Base-by-base conservation (phyloP, 1,140 invertebrate genomes). In the Papilio dardanus region DNA sequence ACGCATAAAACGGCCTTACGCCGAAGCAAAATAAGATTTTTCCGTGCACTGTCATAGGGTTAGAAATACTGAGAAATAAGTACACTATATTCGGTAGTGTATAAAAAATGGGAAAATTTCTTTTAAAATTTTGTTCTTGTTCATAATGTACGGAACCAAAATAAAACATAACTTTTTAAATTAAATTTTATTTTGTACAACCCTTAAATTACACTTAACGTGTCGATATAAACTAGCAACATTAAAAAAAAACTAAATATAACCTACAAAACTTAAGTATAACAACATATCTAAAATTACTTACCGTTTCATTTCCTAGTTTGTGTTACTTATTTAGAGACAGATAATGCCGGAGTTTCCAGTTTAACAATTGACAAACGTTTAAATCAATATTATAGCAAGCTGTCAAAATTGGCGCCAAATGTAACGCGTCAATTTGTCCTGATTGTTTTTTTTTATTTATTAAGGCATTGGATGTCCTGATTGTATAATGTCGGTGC, bases 241-340 rank as follows among this genome's bases (percentile, higher is more conserved):
- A 73, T 35, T 54, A 58, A 21, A 33, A n/a, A 21, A 54, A 1
- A 35, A 46, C 71, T 73, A 73, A 73, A 73, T 16, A 58, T 73
- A 58, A 35, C 19, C 46, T 73, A 73, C 31, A 73, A 73, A 73
- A 73, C 71, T 58, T 46, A 33, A 30, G 42, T 73, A 73, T 62
- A 62, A 30, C 42, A 73, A 58, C 33, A 58, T 16, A 19, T 73
- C 42, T 58, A 73, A 73, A 73, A 73, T 71, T 62, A 71, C 68
- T 50, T 50, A 71, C 71, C 71, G 30, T 40, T 54, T 35, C 3
- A 24, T 69, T 69, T 5, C 16, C 31, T 14, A 68, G 37, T 66
- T 35, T 19, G n/a, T 21, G 19, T 35, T 21, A 33, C 35, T 37
- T 37, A n/a, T 33, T 66, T 33, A 31, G 24, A 65, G 58, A 4